Conservation (phyloP, 2,888 invertebrate species). For the Psylliodes chrysocephalus region DNA sequence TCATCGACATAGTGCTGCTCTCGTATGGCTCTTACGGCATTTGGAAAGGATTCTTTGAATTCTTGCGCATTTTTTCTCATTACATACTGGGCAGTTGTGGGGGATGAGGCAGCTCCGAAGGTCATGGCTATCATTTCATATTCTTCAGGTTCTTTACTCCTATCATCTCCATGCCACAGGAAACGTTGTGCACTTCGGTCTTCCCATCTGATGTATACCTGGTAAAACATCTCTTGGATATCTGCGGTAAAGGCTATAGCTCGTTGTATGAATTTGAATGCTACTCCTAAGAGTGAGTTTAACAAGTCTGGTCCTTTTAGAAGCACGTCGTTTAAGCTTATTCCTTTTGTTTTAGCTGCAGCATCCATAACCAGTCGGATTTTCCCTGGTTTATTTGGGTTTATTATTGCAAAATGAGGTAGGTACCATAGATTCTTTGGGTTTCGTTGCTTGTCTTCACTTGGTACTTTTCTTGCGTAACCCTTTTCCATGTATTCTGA, state of each 20-base stretch:
- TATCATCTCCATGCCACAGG: slow-evolving; percentile 10
- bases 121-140: too few relatives aligned
- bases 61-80: slow-evolving; percentile 18
- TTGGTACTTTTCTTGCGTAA: neutral
- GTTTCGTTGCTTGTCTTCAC: neutral
- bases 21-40: slow-evolving; percentile 8
- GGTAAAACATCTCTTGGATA: slow-evolving; percentile 17
- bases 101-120: too few relatives aligned
- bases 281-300: slow-evolving; percentile 5
- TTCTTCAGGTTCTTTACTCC: neutral
- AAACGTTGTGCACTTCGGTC: slow-evolving; percentile 8
- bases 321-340: slow-evolving; percentile 8
- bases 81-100: too few relatives aligned
- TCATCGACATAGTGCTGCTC: slow-evolving; percentile 23
- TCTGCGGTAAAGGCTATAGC: slow-evolving; percentile 6
- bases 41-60: neutral
- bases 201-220: too few relatives aligned
- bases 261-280: slow-evolving; percentile 21
- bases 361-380: slow-evolving; percentile 22
- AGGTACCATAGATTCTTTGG: neutral
- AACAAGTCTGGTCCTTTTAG: slow-evolving; percentile 16
- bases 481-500: neutral
- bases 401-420: neutral
- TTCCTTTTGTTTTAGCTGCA: slow-evolving; percentile 16
- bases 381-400: neutral